Evolutionary conservation across 2,888 invertebrate species (phyloP).

Genomic region (Sipha maydis): DNA sequence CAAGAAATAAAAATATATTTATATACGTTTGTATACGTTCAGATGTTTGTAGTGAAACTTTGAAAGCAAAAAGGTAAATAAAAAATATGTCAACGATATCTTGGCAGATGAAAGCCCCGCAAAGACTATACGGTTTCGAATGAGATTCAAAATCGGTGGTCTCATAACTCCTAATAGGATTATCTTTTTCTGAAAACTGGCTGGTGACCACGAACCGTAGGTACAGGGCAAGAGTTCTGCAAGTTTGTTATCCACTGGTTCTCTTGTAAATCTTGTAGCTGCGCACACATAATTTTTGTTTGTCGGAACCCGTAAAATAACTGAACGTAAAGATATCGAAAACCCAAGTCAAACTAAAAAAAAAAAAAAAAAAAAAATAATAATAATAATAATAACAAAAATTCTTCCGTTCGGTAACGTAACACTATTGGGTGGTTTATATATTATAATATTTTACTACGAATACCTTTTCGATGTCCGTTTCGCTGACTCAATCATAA

Average conservation of each 20-base stretch:
- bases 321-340: not conserved
- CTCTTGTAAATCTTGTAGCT: conserved; percentile 8
- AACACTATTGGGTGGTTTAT: not conserved
- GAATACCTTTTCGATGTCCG: not conserved
- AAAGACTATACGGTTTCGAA: conserved; percentile 15
- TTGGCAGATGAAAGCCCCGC: not conserved
- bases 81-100: conserved; percentile 33
- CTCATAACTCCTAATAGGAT: conserved; percentile 7
- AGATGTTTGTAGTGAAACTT: conserved; percentile 20
- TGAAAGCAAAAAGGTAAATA: conserved; percentile 4
- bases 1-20: not conserved
- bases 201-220: not conserved
- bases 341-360: not conserved
- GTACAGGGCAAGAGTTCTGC: not conserved
- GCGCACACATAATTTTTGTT: not conserved
- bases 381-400: not conserved
- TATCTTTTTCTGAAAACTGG: conserved; percentile 10
- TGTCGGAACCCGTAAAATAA: not conserved
- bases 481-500: conserved; percentile 4
- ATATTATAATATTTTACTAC: not conserved
- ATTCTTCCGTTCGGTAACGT: not conserved
- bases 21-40: not conserved
- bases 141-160: conserved; percentile 1
- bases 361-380: no score
- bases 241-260: not conserved